Evolutionary conservation across 2,797 vertebrate genomes (phyloP), one percentile per base, ranked within the genome.

Genomic region (Chrysocyon brachyurus): DNA sequence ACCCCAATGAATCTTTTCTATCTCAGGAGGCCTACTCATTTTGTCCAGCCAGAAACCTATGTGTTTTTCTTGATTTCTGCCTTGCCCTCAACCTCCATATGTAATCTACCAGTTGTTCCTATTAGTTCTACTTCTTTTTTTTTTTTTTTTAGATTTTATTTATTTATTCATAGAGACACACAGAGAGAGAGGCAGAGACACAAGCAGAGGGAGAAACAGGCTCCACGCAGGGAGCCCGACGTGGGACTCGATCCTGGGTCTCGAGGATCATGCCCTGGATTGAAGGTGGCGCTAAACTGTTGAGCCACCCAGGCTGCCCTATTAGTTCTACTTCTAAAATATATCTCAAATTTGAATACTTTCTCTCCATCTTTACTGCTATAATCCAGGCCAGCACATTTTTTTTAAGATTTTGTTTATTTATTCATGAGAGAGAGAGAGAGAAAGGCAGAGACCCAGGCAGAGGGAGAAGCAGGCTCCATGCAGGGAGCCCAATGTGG

Each of bases 41-140:
- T 97, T 90, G 9, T 94, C 91, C 54, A 90, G 31, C 79, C 33
- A 72, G 70, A 79, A 70, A 61, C 70, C n/a, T 66, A 2, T 21
- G 3, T 92, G 21, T 73, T 57, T 84, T 86, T 81, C 57, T 93
- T 87, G 7, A 40, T 87, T 96, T 83, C 81, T 88, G n/a, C 54
- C 54, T 88, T 91, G 92, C 77, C 63, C 6, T 95, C 68, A 79
- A 1, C 11, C 5, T 94, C 63, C 14, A 4, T 70, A 26, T 94
- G 46, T 92, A 82, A 90, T 64, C 40, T 97, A 7, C 57, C 22
- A 73, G 12, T 36, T 84, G 59, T 26, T 90, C 28, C 31, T 77
- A 2, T 88, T 24, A 24, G 12, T 57, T 93, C 26, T 91, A 24
- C 33, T 66, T 63, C 63, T 64, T 36, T 36, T 36, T 36, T 36